Conservation (phyloP, 2,113 vertebrate species). For the Microcebus griseorufus region DNA sequence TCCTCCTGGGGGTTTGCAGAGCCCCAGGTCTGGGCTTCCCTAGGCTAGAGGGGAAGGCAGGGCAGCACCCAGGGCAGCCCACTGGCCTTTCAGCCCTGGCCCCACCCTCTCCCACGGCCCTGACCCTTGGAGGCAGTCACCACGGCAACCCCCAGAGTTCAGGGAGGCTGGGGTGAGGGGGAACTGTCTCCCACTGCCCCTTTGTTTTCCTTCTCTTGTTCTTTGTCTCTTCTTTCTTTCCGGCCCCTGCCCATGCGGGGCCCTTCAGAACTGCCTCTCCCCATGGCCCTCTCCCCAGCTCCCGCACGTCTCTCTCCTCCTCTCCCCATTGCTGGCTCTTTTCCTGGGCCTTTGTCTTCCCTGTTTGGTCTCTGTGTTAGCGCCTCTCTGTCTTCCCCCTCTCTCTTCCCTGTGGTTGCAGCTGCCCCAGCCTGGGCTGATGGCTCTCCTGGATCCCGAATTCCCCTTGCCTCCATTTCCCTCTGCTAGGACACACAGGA, state of each 20-base stretch:
- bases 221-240: conserved; percentile 58
- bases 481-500: not conserved
- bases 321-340: not conserved
- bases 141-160: conserved; percentile 79
- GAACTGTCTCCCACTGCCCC: conserved; percentile 57
- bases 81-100: not conserved
- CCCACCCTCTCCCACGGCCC: conserved; percentile 45
- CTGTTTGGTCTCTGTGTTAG: not conserved
- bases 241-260: not conserved
- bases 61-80: not conserved
- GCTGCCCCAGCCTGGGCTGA: not conserved
- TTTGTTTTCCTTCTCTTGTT: conserved; percentile 68
- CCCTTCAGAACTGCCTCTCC: not conserved
- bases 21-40: not conserved
- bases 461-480: not conserved
- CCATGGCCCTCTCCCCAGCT: not conserved
- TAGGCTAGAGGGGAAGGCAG: not conserved
- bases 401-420: not conserved
- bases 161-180: conserved; percentile 51
- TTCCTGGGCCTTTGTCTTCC: conserved; percentile 51
- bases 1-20: not conserved
- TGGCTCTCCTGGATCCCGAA: not conserved
- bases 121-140: conserved; percentile 77
- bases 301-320: not conserved
- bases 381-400: not conserved